phyloP scores from a whole-genome alignment of 1,140 invertebrate species.

The Penaeus indicus region DNA sequence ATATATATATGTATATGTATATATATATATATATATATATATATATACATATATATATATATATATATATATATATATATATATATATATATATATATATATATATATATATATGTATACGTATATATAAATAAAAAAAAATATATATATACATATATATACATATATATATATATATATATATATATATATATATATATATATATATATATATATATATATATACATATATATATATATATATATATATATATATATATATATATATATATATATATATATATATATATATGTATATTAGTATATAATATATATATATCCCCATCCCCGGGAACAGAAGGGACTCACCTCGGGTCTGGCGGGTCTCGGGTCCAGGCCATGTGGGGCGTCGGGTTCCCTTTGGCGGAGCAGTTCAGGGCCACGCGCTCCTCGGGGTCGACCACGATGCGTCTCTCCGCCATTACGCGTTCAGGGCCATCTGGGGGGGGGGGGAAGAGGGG shows the following conservation, averaged over 20 bases:
- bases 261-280: constrained; percentile 32
- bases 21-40: background rate
- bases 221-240: constrained; percentile 3
- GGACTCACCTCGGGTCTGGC: too few species aligned
- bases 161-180: constrained; percentile 4
- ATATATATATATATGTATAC: constrained; percentile 1
- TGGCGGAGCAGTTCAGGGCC: too few species aligned
- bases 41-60: too few species aligned
- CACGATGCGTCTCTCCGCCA: too few species aligned
- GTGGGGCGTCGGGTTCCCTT: too few species aligned
- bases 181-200: constrained; percentile 23
- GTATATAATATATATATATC: too few species aligned
- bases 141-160: background rate
- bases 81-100: background rate
- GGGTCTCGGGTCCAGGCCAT: too few species aligned
- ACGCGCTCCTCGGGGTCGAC: too few species aligned
- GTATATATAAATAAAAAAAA: background rate
- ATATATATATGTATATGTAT: constrained; percentile 33
- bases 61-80: background rate
- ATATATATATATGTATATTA: constrained; percentile 1
- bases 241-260: constrained; percentile 37
- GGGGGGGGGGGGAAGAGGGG: too few species aligned
- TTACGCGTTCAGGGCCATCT: too few species aligned
- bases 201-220: background rate
- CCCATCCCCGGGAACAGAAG: too few species aligned